Percentiles rank a stretch among this genome's conserved stretches.
These are phyloP conservation scores for Notodonta ziczac DNA, from an alignment of 2,888 invertebrate species.

Conservation along the genomic window DNA sequence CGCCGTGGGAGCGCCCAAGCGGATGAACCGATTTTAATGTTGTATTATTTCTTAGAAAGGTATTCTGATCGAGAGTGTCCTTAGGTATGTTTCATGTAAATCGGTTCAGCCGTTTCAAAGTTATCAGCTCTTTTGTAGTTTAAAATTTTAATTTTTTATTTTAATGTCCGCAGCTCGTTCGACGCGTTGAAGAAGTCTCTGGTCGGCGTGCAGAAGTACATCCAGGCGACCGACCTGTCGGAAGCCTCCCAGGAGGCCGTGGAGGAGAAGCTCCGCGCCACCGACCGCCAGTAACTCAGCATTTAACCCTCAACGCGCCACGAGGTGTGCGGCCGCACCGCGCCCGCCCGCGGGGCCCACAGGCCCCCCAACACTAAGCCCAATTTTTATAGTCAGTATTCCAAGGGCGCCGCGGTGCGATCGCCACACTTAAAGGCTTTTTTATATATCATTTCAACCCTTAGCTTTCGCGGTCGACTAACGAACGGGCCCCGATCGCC, in stretches of 20 bases:
- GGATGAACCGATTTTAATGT: no score
- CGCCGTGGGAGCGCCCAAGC: no score
- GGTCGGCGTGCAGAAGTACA: conserved; percentile 98
- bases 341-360: conserved; percentile 12
- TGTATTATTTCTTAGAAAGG: no score
- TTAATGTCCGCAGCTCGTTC: conserved; percentile 90
- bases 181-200: conserved; percentile 98
- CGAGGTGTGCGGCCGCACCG: conserved; percentile 36
- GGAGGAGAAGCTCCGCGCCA: conserved; percentile 96
- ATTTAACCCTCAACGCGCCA: conserved; percentile 53
- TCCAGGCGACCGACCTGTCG: conserved; percentile 97
- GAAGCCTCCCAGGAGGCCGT: conserved; percentile 97
- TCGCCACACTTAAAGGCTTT: conserved; percentile 47
- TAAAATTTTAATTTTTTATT: not conserved
- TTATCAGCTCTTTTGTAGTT: not conserved
- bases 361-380: not conserved
- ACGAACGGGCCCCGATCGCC: not conserved
- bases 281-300: conserved; percentile 92
- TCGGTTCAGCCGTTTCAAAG: no score
- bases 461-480: conserved; percentile 60
- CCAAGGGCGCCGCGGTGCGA: conserved; percentile 33
- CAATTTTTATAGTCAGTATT: conserved; percentile 44
- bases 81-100: no score
- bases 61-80: no score
- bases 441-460: conserved; percentile 63